These are phyloP conservation scores for Pheosia tremula DNA, from an alignment of 2,888 invertebrate species.

Conservation along the genomic window DNA sequence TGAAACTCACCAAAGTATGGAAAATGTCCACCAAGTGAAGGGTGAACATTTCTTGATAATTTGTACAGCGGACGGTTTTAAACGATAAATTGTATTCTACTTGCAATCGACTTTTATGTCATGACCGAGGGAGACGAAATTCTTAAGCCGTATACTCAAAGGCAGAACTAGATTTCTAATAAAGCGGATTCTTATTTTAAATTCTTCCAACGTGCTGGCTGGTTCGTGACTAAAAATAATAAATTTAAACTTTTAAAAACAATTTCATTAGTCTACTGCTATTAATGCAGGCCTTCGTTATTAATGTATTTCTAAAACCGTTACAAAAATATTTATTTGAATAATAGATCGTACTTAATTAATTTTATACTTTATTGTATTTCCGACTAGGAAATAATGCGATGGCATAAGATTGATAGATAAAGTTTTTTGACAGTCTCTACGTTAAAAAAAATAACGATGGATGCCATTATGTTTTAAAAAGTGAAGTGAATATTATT, in stretches of 20 bases:
- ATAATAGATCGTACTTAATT: background rate
- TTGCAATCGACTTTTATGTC: too few species aligned
- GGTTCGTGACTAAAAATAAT: conserved; percentile 1
- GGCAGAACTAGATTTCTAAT: background rate
- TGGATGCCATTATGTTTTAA: too few species aligned
- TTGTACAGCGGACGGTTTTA: background rate
- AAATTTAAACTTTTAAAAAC: background rate
- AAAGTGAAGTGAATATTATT: too few species aligned
- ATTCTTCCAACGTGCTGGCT: background rate
- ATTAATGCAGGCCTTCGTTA: conserved; percentile 2
- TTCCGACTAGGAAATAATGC: background rate
- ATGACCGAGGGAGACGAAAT: too few species aligned
- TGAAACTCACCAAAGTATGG: conserved; percentile 11
- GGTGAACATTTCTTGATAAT: background rate
- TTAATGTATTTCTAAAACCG: background rate
- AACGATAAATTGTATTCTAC: background rate
- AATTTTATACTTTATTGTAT: background rate
- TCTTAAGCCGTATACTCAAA: too few species aligned
- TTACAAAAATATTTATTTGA: background rate
- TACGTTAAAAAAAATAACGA: background rate
- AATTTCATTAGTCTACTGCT: background rate
- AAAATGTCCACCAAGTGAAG: conserved; percentile 7
- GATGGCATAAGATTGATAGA: background rate
- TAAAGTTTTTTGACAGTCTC: background rate
- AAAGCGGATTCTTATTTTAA: background rate